Evolutionary conservation across 1,140 invertebrate species (phyloP).

Genomic region (Acromyrmex echinatior): DNA sequence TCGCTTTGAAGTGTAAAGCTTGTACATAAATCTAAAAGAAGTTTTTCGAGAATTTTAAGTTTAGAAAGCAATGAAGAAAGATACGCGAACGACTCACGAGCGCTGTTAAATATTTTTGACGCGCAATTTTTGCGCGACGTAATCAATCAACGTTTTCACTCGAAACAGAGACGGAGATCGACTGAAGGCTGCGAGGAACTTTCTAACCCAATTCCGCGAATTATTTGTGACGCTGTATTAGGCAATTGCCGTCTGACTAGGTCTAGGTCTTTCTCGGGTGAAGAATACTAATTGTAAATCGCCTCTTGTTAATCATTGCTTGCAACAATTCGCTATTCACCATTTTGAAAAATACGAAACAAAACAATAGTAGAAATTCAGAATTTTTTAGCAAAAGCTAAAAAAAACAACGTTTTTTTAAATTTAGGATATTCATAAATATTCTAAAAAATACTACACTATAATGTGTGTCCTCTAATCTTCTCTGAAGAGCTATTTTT

Average conservation of each 20-base stretch:
- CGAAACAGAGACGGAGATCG: background rate
- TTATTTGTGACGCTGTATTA: slow-evolving; percentile 73
- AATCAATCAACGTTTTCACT: slow-evolving; percentile 69
- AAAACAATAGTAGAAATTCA: background rate
- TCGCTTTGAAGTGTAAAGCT: background rate
- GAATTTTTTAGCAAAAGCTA: background rate
- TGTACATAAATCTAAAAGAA: background rate
- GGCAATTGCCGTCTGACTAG: slow-evolving; percentile 73
- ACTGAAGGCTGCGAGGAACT: slow-evolving; percentile 70
- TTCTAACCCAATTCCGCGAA: slow-evolving; percentile 78
- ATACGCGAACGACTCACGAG: background rate
- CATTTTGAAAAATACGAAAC: slow-evolving; percentile 2
- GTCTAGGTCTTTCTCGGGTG: slow-evolving; percentile 73
- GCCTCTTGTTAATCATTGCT: slow-evolving; percentile 64
- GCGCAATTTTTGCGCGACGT: slow-evolving; percentile 78
- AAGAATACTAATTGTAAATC: slow-evolving; percentile 71
- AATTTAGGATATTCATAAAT: background rate
- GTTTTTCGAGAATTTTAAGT: background rate
- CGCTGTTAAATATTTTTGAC: background rate
- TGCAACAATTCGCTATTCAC: background rate
- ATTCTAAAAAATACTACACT: background rate
- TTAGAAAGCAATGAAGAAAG: background rate
- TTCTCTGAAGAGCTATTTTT: slow-evolving; percentile 23
- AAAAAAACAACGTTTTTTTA: too few species aligned
- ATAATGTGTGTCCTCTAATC: background rate